Conservation (phyloP, 1,140 invertebrate genomes). For the Temnothorax nylanderi region DNA sequence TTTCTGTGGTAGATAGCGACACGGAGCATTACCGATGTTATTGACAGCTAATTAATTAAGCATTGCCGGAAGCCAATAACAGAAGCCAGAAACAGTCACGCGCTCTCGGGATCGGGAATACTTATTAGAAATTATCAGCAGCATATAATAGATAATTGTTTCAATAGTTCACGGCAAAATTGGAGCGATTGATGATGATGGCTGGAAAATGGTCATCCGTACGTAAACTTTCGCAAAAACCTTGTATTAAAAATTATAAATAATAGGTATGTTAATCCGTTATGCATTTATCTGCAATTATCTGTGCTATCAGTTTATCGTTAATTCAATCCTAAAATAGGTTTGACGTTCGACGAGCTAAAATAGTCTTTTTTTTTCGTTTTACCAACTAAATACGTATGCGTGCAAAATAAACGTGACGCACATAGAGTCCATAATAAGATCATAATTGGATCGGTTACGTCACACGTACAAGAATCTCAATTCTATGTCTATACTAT, state of each 20-base stretch:
- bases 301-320: conserved; percentile 10
- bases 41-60: conserved; percentile 13
- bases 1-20: not conserved
- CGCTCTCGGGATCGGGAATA: conserved; percentile 1
- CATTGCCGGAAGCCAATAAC: not conserved
- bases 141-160: not conserved
- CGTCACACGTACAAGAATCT: not conserved
- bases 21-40: not conserved
- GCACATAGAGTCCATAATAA: conserved; percentile 14
- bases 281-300: no score
- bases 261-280: not conserved
- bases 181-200: not conserved
- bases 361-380: conserved; percentile 2
- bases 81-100: not conserved
- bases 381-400: not conserved
- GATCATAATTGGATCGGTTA: conserved; percentile 17
- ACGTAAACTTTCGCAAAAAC: not conserved
- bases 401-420: not conserved
- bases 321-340: conserved; percentile 12
- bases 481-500: not conserved
- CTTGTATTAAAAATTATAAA: conserved; percentile 4
- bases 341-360: conserved; percentile 2
- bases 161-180: not conserved
- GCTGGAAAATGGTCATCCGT: not conserved
- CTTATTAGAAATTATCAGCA: not conserved